phyloP scores from a whole-genome alignment of 2,888 invertebrate species.

The Omphaloscelis lunosa region DNA sequence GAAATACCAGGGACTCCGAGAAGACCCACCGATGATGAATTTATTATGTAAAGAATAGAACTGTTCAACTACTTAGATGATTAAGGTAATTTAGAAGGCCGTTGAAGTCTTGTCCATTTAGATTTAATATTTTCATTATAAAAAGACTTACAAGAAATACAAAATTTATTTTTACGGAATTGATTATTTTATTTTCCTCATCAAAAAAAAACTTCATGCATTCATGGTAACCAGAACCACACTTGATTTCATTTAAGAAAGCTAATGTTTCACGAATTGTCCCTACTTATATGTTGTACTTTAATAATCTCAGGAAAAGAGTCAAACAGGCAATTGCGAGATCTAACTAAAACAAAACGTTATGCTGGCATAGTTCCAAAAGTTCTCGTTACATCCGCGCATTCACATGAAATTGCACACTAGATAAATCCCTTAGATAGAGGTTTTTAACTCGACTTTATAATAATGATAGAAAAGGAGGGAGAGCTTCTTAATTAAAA shows the following conservation, averaged over 20 bases:
- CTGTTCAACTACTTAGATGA: constrained; percentile 3
- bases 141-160: constrained; percentile 18
- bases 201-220: background rate
- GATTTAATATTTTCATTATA: constrained; percentile 16
- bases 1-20: constrained; percentile 40
- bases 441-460: background rate
- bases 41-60: constrained; percentile 22
- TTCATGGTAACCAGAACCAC: no score
- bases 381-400: constrained; percentile 20
- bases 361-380: constrained; percentile 45
- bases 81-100: constrained; percentile 14
- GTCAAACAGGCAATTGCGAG: constrained; percentile 11
- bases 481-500: constrained; percentile 11
- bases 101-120: background rate
- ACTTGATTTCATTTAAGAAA: background rate
- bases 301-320: background rate
- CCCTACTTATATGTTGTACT: background rate
- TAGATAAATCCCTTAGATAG: constrained; percentile 17
- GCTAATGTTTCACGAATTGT: background rate
- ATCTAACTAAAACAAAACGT: constrained; percentile 30
- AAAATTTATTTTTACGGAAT: background rate
- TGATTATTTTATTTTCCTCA: background rate
- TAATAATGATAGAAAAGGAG: constrained; percentile 6
- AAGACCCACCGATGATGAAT: constrained; percentile 34
- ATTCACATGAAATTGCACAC: constrained; percentile 34